These are phyloP conservation scores for Eleginops maclovinus DNA, from an alignment of 2,113 vertebrate genomes.

Conservation along the genomic window DNA sequence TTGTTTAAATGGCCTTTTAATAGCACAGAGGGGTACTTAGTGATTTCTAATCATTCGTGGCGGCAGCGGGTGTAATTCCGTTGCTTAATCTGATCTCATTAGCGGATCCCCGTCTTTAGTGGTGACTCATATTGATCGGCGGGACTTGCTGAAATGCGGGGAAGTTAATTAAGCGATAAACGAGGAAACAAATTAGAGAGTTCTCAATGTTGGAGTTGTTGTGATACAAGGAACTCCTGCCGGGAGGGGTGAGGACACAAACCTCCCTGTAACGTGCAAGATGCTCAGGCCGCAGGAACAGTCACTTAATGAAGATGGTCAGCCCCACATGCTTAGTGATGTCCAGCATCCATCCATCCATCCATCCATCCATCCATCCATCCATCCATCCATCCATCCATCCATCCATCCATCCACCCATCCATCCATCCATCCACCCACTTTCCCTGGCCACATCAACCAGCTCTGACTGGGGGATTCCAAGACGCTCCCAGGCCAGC, in stretches of 20 bases:
- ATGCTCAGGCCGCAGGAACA: background rate
- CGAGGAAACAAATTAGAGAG: slow-evolving; percentile 65
- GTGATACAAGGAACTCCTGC: slow-evolving; percentile 11
- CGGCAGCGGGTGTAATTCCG: slow-evolving; percentile 63
- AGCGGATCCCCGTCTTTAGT: slow-evolving; percentile 43
- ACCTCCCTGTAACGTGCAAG: background rate
- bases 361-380: no score
- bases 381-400: no score
- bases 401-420: no score
- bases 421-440: no score
- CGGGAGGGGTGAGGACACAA: slow-evolving; percentile 5
- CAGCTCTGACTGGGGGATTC: no score
- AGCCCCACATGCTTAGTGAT: background rate
- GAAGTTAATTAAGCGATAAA: slow-evolving; percentile 77
- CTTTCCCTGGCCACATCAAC: no score
- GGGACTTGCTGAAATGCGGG: slow-evolving; percentile 43
- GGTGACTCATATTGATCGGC: slow-evolving; percentile 71
- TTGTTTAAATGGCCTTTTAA: slow-evolving; percentile 74
- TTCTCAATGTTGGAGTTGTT: slow-evolving; percentile 37
- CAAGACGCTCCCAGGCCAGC: no score
- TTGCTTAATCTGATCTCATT: slow-evolving; percentile 75
- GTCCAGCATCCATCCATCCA: no score
- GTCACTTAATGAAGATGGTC: background rate
- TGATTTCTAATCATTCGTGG: slow-evolving; percentile 70
- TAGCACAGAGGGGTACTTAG: slow-evolving; percentile 65